Percentiles rank a stretch among this genome's conserved stretches.
Evolutionary conservation across 2,113 vertebrate species (phyloP).

Genomic region (Odocoileus virginianus): DNA sequence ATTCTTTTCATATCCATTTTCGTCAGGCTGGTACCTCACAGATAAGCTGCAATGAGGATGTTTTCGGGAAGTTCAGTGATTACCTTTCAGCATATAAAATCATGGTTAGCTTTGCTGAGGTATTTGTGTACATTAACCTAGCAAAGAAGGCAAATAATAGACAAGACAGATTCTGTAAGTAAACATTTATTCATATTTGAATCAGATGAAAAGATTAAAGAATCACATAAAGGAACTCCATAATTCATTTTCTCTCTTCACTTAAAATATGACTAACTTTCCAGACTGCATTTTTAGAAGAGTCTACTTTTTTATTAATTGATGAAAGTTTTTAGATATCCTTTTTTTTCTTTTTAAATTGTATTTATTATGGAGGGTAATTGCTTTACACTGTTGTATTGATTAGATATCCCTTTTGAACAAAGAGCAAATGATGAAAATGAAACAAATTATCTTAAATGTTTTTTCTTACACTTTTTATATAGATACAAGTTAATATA

Average conservation of each 20-base stretch:
- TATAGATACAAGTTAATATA: not conserved
- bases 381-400: not conserved
- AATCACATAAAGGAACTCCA: not conserved
- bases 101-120: not conserved
- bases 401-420: not conserved
- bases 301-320: not conserved
- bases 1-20: not conserved
- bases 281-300: not conserved
- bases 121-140: not conserved
- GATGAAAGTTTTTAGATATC: not conserved
- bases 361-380: not conserved
- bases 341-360: not conserved
- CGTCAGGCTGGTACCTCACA: not conserved
- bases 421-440: not conserved
- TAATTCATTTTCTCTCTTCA: not conserved
- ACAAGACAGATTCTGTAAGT: slow-evolving; percentile 18
- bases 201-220: slow-evolving; percentile 7
- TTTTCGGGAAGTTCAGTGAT: slow-evolving; percentile 29
- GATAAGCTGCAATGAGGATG: not conserved
- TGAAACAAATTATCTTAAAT: not conserved
- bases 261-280: not conserved
- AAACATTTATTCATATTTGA: slow-evolving; percentile 3
- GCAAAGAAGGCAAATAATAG: slow-evolving; percentile 26
- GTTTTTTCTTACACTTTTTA: not conserved
- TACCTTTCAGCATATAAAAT: slow-evolving; percentile 3